These are phyloP conservation scores for Pseudomyrmex cubaensis DNA, from an alignment of 1,140 invertebrate species.

Conservation along the genomic window DNA sequence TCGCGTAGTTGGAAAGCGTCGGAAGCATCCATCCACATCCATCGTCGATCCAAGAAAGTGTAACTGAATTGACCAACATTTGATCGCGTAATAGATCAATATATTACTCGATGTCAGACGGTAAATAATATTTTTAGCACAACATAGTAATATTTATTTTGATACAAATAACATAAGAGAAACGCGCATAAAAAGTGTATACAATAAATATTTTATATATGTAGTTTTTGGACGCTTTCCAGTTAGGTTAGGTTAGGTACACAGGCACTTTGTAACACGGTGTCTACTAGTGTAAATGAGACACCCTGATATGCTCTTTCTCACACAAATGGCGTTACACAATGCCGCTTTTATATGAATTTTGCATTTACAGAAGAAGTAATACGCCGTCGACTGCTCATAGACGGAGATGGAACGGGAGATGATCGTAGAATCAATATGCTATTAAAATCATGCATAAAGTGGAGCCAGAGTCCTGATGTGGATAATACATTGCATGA, in stretches of 20 bases:
- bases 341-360: conserved; percentile 20
- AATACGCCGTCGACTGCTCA: conserved; percentile 94
- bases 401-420: conserved; percentile 98
- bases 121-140: conserved; percentile 18
- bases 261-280: no score
- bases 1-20: no score
- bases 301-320: no score
- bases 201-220: not conserved
- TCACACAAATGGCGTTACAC: no score
- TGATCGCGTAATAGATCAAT: no score
- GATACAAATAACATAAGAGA: not conserved
- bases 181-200: not conserved
- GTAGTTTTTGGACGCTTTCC: no score
- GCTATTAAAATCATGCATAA: conserved; percentile 94
- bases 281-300: not conserved
- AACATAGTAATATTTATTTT: not conserved
- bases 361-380: conserved; percentile 92
- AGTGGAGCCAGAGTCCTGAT: conserved; percentile 93
- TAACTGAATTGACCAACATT: no score
- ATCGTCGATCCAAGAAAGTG: no score
- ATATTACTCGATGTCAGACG: conserved; percentile 52
- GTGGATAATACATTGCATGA: conserved; percentile 89
- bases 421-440: conserved; percentile 96
- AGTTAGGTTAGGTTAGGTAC: no score
- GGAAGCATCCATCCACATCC: no score